These are phyloP conservation scores for Pampus argenteus DNA, from an alignment of 2,797 vertebrate species.

Conservation along the genomic window DNA sequence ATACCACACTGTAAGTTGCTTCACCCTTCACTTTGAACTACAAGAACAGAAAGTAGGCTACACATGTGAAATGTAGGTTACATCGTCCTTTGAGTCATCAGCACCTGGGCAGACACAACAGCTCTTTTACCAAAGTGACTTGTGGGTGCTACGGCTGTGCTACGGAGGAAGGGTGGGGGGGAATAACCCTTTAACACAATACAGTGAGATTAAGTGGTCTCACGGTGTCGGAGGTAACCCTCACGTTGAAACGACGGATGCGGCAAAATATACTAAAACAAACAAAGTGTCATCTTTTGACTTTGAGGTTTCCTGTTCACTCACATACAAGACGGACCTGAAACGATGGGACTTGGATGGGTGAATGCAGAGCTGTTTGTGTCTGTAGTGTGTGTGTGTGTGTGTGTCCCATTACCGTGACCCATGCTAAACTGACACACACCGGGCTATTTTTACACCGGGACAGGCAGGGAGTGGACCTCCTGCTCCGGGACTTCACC, in stretches of 20 bases:
- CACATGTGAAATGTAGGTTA: constrained; percentile 63
- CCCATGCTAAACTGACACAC: constrained; percentile 69
- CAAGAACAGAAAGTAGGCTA: constrained; percentile 65
- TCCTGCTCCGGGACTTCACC: constrained; percentile 78
- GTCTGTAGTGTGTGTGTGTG: background rate
- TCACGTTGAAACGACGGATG: constrained; percentile 1
- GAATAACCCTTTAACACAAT: no score
- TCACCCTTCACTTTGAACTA: constrained; percentile 26
- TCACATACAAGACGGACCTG: constrained; percentile 31
- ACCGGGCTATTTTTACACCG: constrained; percentile 82
- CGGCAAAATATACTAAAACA: constrained; percentile 13
- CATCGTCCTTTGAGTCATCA: constrained; percentile 49
- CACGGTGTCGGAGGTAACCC: constrained; percentile 1
- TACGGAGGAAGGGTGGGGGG: background rate
- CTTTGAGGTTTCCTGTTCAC: constrained; percentile 56
- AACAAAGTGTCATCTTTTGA: constrained; percentile 67
- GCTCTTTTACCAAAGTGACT: constrained; percentile 44
- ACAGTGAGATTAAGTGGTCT: no score
- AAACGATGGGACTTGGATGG: constrained; percentile 1
- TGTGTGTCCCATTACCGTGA: constrained; percentile 75
- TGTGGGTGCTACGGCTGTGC: constrained; percentile 71
- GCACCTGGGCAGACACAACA: constrained; percentile 70
- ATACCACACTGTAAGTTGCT: constrained; percentile 6
- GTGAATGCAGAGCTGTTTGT: background rate
- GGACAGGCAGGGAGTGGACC: constrained; percentile 63